phyloP scores from a whole-genome alignment of 2,113 vertebrate species.

The Vidua chalybeata region DNA sequence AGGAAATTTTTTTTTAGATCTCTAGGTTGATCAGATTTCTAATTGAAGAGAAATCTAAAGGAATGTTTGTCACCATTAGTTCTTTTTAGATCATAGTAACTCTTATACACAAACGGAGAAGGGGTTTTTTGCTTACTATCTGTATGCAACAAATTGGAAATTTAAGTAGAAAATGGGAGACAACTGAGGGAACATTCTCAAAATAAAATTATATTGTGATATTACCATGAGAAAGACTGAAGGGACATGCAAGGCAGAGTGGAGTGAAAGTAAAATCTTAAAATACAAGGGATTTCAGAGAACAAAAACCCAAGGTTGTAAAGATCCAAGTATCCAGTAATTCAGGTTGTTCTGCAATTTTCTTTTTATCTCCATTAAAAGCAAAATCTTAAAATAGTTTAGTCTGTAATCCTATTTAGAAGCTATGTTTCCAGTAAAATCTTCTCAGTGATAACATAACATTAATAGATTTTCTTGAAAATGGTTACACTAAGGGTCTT shows the following conservation, averaged over 20 bases:
- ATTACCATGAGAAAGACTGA: neutral
- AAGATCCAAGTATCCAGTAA: neutral
- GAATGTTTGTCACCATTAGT: neutral
- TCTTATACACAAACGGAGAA: neutral
- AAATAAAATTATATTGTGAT: neutral
- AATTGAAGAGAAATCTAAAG: neutral
- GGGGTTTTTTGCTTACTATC: neutral
- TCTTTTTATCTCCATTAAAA: neutral
- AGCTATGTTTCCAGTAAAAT: neutral
- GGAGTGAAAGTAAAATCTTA: neutral
- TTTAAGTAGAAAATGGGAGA: neutral
- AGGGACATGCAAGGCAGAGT: neutral
- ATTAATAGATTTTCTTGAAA: neutral
- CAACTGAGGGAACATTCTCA: neutral
- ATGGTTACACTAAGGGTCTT: neutral
- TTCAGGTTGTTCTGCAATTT: neutral
- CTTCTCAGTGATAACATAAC: neutral
- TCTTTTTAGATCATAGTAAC: neutral
- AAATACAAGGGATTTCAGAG: neutral
- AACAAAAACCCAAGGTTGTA: rapidly evolving
- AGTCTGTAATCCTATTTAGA: neutral
- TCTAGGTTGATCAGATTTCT: neutral
- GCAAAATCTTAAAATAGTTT: neutral
- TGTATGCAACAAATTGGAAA: neutral
- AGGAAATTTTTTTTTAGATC: neutral